Conservation (phyloP, 2,113 vertebrate species). For the Aptenodytes forsteri region DNA sequence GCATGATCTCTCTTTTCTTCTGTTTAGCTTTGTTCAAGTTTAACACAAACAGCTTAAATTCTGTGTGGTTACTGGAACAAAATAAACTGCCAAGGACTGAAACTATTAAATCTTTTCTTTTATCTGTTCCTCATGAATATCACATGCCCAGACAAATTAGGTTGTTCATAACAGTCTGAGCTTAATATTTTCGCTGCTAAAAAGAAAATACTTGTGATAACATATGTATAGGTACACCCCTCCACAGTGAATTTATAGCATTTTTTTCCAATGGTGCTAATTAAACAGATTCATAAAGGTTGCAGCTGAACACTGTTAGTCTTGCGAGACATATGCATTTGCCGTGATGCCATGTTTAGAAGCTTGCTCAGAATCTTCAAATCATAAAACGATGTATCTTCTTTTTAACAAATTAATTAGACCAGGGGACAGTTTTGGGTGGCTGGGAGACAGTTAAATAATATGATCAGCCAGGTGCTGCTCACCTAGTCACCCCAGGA, state of each 20-base stretch:
- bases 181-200: conserved; percentile 1
- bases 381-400: neutral
- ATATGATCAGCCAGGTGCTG: neutral
- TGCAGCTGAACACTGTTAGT: neutral
- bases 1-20: conserved; percentile 27
- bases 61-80: conserved; percentile 51
- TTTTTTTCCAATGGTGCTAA: neutral
- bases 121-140: conserved; percentile 65
- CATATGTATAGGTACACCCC: neutral
- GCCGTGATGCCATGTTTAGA: neutral
- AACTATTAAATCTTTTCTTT: conserved; percentile 54
- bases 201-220: conserved; percentile 12
- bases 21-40: conserved; percentile 42
- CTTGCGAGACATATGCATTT: neutral
- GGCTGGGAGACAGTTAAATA: neutral
- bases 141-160: conserved; percentile 59
- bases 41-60: conserved; percentile 56
- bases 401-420: neutral
- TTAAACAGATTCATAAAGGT: neutral
- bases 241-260: neutral
- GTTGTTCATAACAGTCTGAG: neutral
- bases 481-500: neutral
- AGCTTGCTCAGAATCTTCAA: neutral
- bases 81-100: conserved; percentile 36
- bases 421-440: neutral